phyloP scores from a whole-genome alignment of 2,797 vertebrate species.

The Triplophysa yarkandensis region DNA sequence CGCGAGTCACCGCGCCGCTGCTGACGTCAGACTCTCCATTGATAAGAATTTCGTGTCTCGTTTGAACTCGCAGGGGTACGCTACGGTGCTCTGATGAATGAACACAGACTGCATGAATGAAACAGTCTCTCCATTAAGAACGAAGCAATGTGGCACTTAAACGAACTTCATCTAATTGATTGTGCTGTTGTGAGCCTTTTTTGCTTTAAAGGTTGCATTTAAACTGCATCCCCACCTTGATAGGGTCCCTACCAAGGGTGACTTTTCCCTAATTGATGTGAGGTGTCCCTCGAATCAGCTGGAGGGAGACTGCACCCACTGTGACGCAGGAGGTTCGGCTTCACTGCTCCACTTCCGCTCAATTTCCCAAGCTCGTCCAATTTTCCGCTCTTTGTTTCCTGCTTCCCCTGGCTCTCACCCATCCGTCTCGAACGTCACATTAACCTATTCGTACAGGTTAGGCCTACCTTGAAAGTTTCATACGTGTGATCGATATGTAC shows the following conservation, averaged over 20 bases:
- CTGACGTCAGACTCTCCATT: conserved; percentile 94
- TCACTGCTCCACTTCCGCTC: conserved; percentile 69
- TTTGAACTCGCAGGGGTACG: conserved; percentile 78
- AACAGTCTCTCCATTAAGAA: conserved; percentile 57
- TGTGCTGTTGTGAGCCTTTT: neutral
- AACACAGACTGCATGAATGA: conserved; percentile 86
- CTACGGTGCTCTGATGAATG: conserved; percentile 84
- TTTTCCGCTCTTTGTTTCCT: conserved; percentile 68
- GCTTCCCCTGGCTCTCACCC: conserved; percentile 65
- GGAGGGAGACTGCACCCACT: conserved; percentile 60
- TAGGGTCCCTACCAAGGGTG: no score
- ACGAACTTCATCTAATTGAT: conserved; percentile 12
- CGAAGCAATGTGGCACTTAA: conserved; percentile 26
- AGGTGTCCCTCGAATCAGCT: conserved; percentile 51
- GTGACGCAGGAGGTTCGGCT: conserved; percentile 62
- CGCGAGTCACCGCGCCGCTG: conserved; percentile 53
- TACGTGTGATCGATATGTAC: no score
- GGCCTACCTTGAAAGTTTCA: neutral
- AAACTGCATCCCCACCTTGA: no score
- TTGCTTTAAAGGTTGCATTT: no score
- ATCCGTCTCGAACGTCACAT: conserved; percentile 61
- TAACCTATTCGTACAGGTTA: conserved; percentile 35
- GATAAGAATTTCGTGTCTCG: conserved; percentile 88
- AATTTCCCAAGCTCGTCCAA: conserved; percentile 72
- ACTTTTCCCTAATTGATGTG: conserved; percentile 38